Conservation (phyloP, 2,113 vertebrate genomes). For the Oryzias javanicus region DNA sequence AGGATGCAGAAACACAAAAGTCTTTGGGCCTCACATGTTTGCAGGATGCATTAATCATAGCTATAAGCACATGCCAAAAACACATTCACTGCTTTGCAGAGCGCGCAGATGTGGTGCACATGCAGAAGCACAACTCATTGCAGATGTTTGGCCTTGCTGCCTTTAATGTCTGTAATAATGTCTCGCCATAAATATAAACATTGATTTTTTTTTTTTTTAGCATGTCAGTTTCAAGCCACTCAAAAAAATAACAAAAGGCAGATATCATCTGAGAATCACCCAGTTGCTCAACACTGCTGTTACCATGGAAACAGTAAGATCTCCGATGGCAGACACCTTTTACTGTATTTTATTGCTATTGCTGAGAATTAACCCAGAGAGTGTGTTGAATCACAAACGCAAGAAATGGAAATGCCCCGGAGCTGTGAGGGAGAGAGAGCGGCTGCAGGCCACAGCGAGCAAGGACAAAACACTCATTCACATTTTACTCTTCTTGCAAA, state of each 20-base stretch:
- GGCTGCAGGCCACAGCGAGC: too few relatives aligned
- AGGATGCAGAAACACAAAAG: not conserved
- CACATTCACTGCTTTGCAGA: not conserved
- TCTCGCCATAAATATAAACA: slow-evolving; percentile 2
- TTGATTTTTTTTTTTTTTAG: not conserved
- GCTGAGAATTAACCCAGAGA: slow-evolving; percentile 26
- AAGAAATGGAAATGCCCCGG: too few relatives aligned
- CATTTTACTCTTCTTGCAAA: too few relatives aligned
- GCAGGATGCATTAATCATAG: slow-evolving; percentile 2
- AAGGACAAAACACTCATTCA: too few relatives aligned
- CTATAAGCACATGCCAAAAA: slow-evolving; percentile 1
- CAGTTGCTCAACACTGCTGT: slow-evolving; percentile 67
- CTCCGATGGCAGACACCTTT: slow-evolving; percentile 64
- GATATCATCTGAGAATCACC: slow-evolving; percentile 19
- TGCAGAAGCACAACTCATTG: not conserved
- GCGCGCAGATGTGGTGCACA: not conserved
- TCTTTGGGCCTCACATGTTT: not conserved
- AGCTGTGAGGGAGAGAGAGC: too few relatives aligned
- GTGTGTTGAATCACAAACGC: too few relatives aligned
- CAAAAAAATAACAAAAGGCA: not conserved
- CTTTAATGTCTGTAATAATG: not conserved
- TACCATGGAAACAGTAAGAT: slow-evolving; percentile 75
- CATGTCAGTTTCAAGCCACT: slow-evolving; percentile 4
- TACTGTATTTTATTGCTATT: slow-evolving; percentile 69
- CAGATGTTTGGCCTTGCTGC: not conserved